phyloP scores from a whole-genome alignment of 2,888 invertebrate genomes.

The Torymus auratus region DNA sequence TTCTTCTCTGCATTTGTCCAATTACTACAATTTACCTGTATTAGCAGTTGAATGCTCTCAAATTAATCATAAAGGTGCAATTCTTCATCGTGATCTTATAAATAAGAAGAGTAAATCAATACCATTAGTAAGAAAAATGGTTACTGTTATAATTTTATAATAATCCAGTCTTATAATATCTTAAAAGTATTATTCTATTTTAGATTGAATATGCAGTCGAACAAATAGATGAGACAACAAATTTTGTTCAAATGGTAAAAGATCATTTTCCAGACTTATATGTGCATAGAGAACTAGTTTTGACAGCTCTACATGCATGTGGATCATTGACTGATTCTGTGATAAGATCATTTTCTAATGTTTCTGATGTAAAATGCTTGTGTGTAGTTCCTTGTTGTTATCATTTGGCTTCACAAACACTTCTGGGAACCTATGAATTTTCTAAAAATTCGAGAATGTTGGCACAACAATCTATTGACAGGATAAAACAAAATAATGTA shows the following conservation, averaged over 20 bases:
- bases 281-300: conserved; percentile 65
- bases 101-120: conserved; percentile 64
- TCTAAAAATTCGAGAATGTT: conserved; percentile 87
- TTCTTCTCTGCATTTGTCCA: conserved; percentile 82
- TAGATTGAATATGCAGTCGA: conserved; percentile 68
- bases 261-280: conserved; percentile 64
- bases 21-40: conserved; percentile 84
- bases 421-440: conserved; percentile 64
- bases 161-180: too few relatives aligned
- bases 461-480: conserved; percentile 89
- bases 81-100: conserved; percentile 73
- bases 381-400: conserved; percentile 95
- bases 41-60: conserved; percentile 89
- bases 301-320: conserved; percentile 91
- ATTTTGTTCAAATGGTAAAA: conserved; percentile 67
- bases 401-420: conserved; percentile 83
- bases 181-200: conserved; percentile 51
- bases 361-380: conserved; percentile 79
- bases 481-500: conserved; percentile 80
- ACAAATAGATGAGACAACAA: conserved; percentile 68
- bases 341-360: conserved; percentile 82
- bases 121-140: conserved; percentile 61
- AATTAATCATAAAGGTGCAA: conserved; percentile 83
- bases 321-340: conserved; percentile 88
- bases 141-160: too few relatives aligned